phyloP scores from a whole-genome alignment of 2,113 vertebrate genomes.

The Hippocampus barbouri region DNA sequence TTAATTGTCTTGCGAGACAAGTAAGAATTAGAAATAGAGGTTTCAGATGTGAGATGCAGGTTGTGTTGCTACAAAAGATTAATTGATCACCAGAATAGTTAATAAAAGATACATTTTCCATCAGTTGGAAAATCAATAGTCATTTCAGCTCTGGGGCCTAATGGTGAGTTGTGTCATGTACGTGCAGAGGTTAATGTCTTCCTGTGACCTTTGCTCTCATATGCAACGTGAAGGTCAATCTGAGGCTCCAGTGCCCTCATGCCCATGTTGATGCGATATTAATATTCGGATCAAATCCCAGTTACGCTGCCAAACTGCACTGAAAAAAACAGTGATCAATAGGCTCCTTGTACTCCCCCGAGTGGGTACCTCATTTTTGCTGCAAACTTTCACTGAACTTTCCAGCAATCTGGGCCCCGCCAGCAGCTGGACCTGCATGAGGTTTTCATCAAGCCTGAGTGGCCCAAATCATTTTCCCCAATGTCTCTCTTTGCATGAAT shows the following conservation, averaged over 20 bases:
- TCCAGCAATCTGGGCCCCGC: slow-evolving; percentile 33
- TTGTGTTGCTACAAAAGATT: not conserved
- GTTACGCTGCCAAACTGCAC: slow-evolving; percentile 6
- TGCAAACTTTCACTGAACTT: slow-evolving; percentile 61
- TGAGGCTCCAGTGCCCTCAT: not conserved
- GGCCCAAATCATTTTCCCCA: slow-evolving; percentile 9
- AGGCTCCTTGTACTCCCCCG: slow-evolving; percentile 42
- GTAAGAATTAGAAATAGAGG: not conserved
- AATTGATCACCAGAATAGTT: slow-evolving; percentile 1
- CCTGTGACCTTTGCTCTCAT: slow-evolving; percentile 16
- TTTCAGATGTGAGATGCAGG: not conserved
- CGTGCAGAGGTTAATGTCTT: slow-evolving; percentile 18
- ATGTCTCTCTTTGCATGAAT: slow-evolving; percentile 13
- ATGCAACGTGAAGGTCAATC: not conserved
- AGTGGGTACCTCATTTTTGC: slow-evolving; percentile 49
- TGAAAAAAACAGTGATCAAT: slow-evolving; percentile 45
- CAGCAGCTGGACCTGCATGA: slow-evolving; percentile 58
- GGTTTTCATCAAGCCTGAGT: slow-evolving; percentile 52
- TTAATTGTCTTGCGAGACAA: not conserved
- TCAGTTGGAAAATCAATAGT: slow-evolving; percentile 3
- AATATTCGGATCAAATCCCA: not conserved
- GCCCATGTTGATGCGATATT: not conserved
- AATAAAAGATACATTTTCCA: slow-evolving; percentile 4
- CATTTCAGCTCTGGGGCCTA: not conserved
- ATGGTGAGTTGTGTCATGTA: slow-evolving; percentile 3